phyloP scores from a whole-genome alignment of 2,113 vertebrate species.

The Plecotus auritus region DNA sequence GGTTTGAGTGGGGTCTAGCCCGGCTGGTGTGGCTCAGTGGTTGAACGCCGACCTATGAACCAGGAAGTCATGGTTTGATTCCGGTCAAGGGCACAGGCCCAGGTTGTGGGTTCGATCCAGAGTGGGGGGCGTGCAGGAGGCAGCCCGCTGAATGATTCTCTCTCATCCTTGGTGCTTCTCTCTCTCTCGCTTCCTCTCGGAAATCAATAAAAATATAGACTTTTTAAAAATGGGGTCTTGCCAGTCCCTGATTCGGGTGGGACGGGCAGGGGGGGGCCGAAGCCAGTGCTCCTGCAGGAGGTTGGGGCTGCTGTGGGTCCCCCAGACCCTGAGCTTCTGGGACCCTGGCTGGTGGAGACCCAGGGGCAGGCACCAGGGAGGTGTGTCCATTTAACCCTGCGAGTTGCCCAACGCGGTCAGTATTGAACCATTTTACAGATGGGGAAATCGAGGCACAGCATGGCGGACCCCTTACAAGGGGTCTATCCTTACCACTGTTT shows the following conservation, averaged over 20 bases:
- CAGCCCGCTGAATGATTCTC: no score
- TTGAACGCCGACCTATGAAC: no score
- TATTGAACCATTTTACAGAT: neutral
- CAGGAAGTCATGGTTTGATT: no score
- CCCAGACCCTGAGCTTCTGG: neutral
- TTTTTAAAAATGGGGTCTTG: neutral
- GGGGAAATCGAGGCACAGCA: neutral
- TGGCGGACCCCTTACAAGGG: fast-evolving
- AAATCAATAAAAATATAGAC: no score
- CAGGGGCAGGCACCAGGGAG: fast-evolving
- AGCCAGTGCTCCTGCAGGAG: neutral
- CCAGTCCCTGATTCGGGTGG: neutral
- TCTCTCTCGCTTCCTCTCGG: no score
- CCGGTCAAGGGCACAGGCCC: no score
- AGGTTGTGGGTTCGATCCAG: no score
- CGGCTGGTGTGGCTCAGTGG: no score
- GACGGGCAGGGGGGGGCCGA: fast-evolving
- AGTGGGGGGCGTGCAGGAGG: no score
- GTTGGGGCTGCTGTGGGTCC: neutral
- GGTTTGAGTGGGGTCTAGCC: neutral
- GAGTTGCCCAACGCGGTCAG: fast-evolving
- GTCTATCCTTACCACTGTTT: neutral
- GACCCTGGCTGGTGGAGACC: neutral
- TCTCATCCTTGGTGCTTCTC: no score
- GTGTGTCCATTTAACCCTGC: fast-evolving